phyloP scores from a whole-genome alignment of 1,140 invertebrate genomes.

The Drosophila repletoides region DNA sequence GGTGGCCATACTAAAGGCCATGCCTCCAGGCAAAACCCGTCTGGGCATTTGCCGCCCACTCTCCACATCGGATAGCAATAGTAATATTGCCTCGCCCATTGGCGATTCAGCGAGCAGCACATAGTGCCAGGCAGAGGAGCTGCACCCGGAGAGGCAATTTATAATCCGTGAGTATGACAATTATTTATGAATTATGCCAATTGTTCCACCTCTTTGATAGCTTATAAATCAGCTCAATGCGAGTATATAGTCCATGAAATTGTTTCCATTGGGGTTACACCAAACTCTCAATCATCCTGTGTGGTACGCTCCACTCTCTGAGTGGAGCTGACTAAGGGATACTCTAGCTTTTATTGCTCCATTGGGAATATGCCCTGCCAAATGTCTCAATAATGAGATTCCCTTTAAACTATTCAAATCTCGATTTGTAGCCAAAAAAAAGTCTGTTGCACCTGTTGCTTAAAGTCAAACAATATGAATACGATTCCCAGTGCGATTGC shows the following conservation, averaged over 20 bases:
- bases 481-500: conserved; percentile 17
- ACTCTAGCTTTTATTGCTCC: too few species aligned
- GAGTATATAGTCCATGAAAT: not conserved
- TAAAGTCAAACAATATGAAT: conserved; percentile 52
- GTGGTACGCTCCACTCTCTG: too few species aligned
- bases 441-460: conserved; percentile 33
- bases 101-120: conserved; percentile 78
- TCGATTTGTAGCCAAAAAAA: not conserved
- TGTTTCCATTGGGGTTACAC: conserved; percentile 1
- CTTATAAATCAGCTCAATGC: too few species aligned
- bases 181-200: not conserved
- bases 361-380: too few species aligned
- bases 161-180: conserved; percentile 63
- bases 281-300: too few species aligned
- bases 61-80: conserved; percentile 83
- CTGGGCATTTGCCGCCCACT: conserved; percentile 94
- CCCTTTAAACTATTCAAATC: not conserved
- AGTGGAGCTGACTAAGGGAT: too few species aligned
- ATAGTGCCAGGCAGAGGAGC: conserved; percentile 58
- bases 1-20: conserved; percentile 93
- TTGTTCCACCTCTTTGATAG: too few species aligned
- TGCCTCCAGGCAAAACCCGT: conserved; percentile 90
- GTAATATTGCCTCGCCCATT: conserved; percentile 82
- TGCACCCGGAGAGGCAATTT: not conserved
- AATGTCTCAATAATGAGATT: too few species aligned